Conservation (phyloP, 2,797 vertebrate genomes). For the Eulemur rubriventer region DNA sequence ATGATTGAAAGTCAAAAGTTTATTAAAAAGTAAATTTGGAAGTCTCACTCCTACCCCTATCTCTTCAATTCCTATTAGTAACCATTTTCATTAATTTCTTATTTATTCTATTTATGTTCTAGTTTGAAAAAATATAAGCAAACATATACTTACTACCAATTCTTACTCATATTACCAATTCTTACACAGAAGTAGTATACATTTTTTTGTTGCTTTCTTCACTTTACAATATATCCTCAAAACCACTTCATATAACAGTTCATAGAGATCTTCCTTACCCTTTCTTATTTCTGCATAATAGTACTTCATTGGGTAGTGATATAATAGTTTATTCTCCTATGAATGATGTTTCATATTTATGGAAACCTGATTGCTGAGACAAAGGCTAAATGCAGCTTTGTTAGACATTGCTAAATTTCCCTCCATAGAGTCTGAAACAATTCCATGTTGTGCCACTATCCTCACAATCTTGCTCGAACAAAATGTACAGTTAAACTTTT, state of each 20-base stretch:
- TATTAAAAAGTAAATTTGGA: conserved; percentile 11
- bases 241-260: neutral
- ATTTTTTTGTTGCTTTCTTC: neutral
- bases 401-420: neutral
- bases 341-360: neutral
- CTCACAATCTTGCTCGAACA: neutral
- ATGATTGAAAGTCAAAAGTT: conserved; percentile 5
- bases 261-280: neutral
- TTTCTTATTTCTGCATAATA: neutral
- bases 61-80: neutral
- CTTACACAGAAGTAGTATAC: neutral
- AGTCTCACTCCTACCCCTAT: neutral
- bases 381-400: neutral
- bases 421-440: neutral
- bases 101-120: conserved; percentile 6
- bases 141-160: neutral
- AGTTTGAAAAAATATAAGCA: conserved; percentile 48
- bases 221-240: neutral
- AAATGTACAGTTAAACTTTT: conserved; percentile 30
- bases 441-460: neutral
- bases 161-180: neutral
- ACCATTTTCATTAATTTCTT: conserved; percentile 27
- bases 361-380: neutral
- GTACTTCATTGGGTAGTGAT: neutral
- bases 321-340: neutral